A percentile compares a stretch with the other conserved stretches of the same genome.
phyloP scores from a whole-genome alignment of 2,797 vertebrate genomes.

The Scolopax rusticola region DNA sequence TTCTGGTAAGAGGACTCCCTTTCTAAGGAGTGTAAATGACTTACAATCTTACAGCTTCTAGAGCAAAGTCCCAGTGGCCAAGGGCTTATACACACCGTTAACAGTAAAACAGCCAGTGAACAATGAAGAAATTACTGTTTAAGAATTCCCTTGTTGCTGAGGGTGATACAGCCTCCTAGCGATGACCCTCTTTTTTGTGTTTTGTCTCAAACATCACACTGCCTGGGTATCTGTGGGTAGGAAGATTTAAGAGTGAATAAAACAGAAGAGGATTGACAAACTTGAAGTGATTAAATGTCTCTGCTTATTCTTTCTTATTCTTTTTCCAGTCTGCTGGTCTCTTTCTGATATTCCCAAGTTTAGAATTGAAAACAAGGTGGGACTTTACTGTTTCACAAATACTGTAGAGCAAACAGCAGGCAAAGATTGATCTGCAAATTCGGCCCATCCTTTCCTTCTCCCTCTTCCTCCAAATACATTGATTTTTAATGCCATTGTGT shows the following conservation, averaged over 20 bases:
- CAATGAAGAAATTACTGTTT: not conserved
- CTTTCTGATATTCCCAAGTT: not conserved
- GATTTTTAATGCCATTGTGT: slow-evolving; percentile 1
- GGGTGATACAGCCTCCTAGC: not conserved
- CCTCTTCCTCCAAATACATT: not conserved
- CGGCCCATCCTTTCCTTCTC: not conserved
- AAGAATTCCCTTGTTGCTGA: accelerated
- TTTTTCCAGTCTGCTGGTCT: not conserved
- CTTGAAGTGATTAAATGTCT: not conserved
- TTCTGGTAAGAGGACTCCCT: not conserved
- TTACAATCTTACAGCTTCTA: not conserved
- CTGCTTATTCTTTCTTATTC: not conserved
- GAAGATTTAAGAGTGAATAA: not conserved
- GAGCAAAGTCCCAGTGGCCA: not conserved
- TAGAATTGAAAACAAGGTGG: not conserved
- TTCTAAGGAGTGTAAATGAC: not conserved
- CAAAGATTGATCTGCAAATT: not conserved
- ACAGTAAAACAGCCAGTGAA: accelerated
- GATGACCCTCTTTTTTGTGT: not conserved
- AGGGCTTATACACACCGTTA: not conserved
- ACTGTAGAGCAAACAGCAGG: not conserved
- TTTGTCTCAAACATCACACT: not conserved
- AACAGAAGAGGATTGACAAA: not conserved
- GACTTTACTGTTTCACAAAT: not conserved
- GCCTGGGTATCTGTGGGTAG: not conserved